Evolutionary conservation across 2,797 vertebrate species (phyloP).

Genomic region (Cossypha polioptera): DNA sequence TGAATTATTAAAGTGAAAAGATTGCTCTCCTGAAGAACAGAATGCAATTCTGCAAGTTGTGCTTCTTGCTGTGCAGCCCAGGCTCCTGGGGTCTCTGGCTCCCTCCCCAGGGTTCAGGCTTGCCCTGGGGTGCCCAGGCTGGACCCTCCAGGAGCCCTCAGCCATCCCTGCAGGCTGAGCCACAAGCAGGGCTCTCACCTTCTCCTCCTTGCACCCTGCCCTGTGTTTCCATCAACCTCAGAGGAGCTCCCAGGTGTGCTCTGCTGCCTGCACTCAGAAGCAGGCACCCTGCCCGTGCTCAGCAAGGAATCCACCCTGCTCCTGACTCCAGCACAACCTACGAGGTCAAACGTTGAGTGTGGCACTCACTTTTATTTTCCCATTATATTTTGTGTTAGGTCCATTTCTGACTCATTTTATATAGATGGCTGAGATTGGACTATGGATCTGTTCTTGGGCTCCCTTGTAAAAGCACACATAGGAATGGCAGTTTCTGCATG

Average conservation of each 20-base stretch:
- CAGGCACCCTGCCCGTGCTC: neutral
- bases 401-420: neutral
- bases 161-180: neutral
- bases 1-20: neutral
- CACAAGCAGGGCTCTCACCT: neutral
- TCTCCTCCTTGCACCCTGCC: neutral
- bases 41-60: rapidly evolving
- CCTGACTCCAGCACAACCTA: neutral
- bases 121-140: neutral
- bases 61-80: neutral
- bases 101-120: rapidly evolving
- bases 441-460: neutral
- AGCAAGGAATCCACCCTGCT: neutral
- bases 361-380: neutral
- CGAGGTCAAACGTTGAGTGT: neutral
- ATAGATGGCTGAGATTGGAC: neutral
- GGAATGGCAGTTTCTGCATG: neutral
- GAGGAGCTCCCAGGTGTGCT: neutral
- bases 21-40: neutral
- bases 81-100: rapidly evolving
- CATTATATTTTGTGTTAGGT: neutral
- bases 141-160: neutral
- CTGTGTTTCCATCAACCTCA: neutral
- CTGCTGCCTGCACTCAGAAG: neutral
- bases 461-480: neutral